Base-by-base conservation (phyloP, 1,140 invertebrate genomes). In the Glomeris maerens region DNA sequence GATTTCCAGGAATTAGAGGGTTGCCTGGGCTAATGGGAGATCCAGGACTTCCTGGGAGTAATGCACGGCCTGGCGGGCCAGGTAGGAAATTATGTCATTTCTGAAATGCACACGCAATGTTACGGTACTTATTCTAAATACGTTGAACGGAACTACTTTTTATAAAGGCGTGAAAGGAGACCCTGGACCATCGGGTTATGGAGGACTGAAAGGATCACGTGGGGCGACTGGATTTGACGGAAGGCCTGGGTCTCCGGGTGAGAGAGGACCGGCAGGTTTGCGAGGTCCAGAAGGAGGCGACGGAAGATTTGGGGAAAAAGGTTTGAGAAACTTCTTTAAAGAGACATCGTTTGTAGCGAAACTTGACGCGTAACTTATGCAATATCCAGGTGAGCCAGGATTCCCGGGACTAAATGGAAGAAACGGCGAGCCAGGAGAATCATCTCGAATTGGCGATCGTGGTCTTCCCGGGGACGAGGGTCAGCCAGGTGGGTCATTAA, bases 181-280 rank as follows among this genome's bases (percentile, higher is more conserved):
- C n/a, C 48, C 58, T 44, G 58, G 48, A 7, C 25, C 70, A 13
- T 55, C 62, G 27, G 79, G 78, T 27, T 36, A 70, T 44, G 67
- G 71, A 49, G 79, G 79, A 47, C 61, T 64, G 20, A 68, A 75
- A 60, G 76, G 75, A 23, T 13, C 60, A 21, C 66, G 65, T 20
- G 55, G 55, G 2, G 17, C 27, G 13, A 52, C 56, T 25, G 55
- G 55, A 10, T 14, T 22, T 22, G 17, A n/a, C 38, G 55, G 59
- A 20, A 14, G 45, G 20, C 26, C 27, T 13, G 59, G 60, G 7
- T 40, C 29, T 14, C 54, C 57, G 41, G 59, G 59, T 17, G 23
- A 45, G 20, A 57, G 62, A 46, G 64, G 64, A 26, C 54, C 52
- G n/a, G 46, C 45, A 47, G 57, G 62, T 3, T n/a, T n/a, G 23